Evolutionary conservation across 2,113 vertebrate genomes (phyloP).

Genomic region (Beaufortia kweichowensis): DNA sequence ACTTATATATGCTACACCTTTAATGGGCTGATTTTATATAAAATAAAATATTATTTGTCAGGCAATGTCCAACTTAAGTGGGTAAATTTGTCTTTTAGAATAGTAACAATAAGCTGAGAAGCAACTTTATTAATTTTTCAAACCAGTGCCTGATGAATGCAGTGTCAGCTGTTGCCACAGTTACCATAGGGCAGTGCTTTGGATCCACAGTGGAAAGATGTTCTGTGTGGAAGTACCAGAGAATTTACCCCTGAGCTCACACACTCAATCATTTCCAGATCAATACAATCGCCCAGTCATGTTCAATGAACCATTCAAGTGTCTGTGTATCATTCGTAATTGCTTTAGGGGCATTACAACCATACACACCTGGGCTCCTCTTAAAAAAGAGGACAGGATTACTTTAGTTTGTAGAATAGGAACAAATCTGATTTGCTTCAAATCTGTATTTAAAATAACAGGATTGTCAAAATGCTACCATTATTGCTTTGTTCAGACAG

Average conservation of each 20-base stretch:
- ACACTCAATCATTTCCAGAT: not conserved
- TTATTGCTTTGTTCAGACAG: too few species aligned
- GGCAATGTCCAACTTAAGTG: too few species aligned
- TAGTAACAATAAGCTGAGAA: too few species aligned
- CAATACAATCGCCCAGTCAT: not conserved
- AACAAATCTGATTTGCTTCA: not conserved
- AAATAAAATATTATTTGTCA: too few species aligned
- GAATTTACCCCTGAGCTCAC: conserved; percentile 3
- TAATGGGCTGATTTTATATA: too few species aligned
- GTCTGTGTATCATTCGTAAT: not conserved
- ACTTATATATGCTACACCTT: too few species aligned
- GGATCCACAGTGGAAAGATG: conserved; percentile 18
- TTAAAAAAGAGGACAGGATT: not conserved
- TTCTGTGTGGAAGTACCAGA: conserved; percentile 27
- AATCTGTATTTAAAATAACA: too few species aligned
- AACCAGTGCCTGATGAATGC: too few species aligned
- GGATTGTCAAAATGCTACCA: too few species aligned
- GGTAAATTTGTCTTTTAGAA: too few species aligned
- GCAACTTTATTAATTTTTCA: too few species aligned
- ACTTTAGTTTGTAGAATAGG: not conserved
- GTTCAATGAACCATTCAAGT: conserved; percentile 5
- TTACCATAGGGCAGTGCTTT: not conserved
- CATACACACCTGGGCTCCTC: not conserved
- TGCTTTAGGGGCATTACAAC: not conserved
- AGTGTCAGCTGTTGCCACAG: conserved; percentile 8